These are phyloP conservation scores for Bradypus variegatus DNA, from an alignment of 2,797 vertebrate species.

Conservation along the genomic window DNA sequence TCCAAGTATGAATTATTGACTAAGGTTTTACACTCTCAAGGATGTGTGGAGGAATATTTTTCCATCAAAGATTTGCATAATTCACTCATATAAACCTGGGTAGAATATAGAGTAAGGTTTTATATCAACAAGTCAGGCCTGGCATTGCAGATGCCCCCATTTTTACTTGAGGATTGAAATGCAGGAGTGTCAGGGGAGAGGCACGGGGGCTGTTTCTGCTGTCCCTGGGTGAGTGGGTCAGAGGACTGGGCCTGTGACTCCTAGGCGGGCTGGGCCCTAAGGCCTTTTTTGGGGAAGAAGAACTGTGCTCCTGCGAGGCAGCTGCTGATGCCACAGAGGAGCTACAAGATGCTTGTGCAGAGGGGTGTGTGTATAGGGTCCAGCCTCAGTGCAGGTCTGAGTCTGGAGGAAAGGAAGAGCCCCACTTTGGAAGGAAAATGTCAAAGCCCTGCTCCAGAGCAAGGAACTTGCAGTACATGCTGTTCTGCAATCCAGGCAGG, in stretches of 20 bases:
- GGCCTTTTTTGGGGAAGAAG: not conserved
- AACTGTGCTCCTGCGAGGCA: not conserved
- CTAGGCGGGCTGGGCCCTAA: not conserved
- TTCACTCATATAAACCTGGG: constrained; percentile 78
- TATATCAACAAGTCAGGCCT: constrained; percentile 59
- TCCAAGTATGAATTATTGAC: constrained; percentile 80
- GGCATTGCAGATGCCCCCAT: constrained; percentile 62
- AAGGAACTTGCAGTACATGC: not conserved
- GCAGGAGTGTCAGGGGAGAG: not conserved
- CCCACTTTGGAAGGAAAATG: not conserved
- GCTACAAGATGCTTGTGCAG: not conserved
- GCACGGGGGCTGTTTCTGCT: not conserved
- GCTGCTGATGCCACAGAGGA: not conserved
- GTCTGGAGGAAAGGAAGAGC: not conserved
- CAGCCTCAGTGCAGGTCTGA: not conserved
- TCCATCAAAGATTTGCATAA: constrained; percentile 81
- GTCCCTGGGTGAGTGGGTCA: not conserved
- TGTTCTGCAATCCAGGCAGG: not conserved
- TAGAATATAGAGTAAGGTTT: constrained; percentile 72
- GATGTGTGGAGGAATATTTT: constrained; percentile 78
- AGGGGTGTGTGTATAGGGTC: no score
- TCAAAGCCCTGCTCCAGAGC: not conserved
- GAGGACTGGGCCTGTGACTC: not conserved
- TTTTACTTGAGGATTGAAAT: constrained; percentile 13
- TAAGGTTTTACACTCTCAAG: constrained; percentile 80